Conservation (phyloP, 2,797 vertebrate genomes). For the Rhincodon typus region DNA sequence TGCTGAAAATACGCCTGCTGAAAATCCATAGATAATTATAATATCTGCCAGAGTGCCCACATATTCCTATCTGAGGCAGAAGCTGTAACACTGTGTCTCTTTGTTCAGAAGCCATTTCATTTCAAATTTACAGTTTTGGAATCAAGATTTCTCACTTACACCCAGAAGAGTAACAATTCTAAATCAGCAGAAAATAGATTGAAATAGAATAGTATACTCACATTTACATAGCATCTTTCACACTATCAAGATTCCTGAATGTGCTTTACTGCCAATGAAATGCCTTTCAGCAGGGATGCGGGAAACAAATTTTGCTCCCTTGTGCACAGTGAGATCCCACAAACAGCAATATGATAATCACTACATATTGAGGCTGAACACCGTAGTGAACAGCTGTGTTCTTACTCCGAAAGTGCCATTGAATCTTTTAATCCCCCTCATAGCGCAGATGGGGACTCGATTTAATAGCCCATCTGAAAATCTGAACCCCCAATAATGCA, state of each 20-base stretch:
- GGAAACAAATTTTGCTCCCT: too few species aligned
- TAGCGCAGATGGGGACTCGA: not conserved
- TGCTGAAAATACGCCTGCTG: not conserved
- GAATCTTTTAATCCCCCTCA: not conserved
- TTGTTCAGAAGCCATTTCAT: not conserved
- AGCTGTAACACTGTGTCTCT: not conserved
- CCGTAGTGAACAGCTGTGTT: not conserved
- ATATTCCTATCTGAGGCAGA: not conserved
- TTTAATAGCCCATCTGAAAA: not conserved
- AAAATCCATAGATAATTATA: too few species aligned
- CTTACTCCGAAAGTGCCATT: not conserved
- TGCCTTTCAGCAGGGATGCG: too few species aligned
- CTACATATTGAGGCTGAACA: too few species aligned
- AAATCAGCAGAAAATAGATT: not conserved
- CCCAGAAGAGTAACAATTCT: not conserved
- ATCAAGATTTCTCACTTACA: not conserved
- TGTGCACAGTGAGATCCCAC: not conserved
- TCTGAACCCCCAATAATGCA: not conserved
- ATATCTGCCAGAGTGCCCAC: not conserved
- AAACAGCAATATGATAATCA: too few species aligned
- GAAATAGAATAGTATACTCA: not conserved
- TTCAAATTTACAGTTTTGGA: not conserved
- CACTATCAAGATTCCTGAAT: not conserved
- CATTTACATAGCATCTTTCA: too few species aligned
- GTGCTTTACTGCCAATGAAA: not conserved